Evolutionary conservation across 2,113 vertebrate species (phyloP), one percentile per base, ranked within the genome.

Genomic region (Lynx canadensis): DNA sequence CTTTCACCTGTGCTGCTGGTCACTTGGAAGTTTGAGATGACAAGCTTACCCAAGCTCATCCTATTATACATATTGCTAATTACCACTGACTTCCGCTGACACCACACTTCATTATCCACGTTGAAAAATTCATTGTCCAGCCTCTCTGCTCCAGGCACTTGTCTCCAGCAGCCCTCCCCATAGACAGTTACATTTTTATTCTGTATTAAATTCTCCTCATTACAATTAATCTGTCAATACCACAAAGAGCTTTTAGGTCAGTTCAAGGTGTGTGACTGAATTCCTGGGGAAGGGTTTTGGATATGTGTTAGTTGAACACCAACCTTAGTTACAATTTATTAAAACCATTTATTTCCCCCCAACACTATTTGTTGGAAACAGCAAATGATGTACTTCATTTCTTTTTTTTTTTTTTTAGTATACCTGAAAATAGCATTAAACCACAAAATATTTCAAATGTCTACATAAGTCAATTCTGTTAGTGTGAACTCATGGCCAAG

Each of bases 21-120:
- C 69, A 74, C 63, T 60, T 5, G 6, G 55, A 81, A 55, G 33
- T 50, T 6, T 48, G 65, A 81, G 80, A 31, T 8, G 7, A 71
- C 55, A 71, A 25, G 50, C 45, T 84, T 89, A 55, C 38, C 29
- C 38, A 80, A 36, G 52, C 29, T 79, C 36, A 41, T 73, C 68
- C 41, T 57, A 74, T 81, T 92, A 76, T 9, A 50, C 63, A 87
- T 50, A 80, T 45, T 90, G 83, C 33, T 98, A 97, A 97, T 94
- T 81, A 89, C 41, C 89, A 50, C 27, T 94, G 93, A 80, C 41
- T 79, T 79, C 74, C 1, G 0, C 7, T 73, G 76, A 92, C n/a
- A 65, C 55, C n/a, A 94, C 19, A 88, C 79, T 83, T 95, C 81
- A 76, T 96, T 97, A 97, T 74, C 45, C 55, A 48, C 92, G 69